A percentile compares a stretch with the other conserved stretches of the same genome.
phyloP scores from a whole-genome alignment of 2,113 vertebrate genomes.

The Psilopogon haemacephalus region DNA sequence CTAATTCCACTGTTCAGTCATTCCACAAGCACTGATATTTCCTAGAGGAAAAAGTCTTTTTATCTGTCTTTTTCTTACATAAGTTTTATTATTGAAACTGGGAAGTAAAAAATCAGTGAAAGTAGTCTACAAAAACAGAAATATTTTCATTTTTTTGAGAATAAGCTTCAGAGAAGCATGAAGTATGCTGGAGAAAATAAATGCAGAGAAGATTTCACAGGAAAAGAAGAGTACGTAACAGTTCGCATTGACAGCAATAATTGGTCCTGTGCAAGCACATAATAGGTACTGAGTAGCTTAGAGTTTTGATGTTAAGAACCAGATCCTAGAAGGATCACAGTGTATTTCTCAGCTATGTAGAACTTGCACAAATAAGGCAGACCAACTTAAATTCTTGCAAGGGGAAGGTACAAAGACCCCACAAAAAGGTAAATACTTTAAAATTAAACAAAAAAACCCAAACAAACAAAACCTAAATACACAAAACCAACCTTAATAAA shows the following conservation, averaged over 20 bases:
- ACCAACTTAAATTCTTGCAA: background rate
- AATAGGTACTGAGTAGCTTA: background rate
- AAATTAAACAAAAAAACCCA: background rate
- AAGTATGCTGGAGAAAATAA: background rate
- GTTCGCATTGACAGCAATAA: background rate
- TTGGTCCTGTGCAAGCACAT: background rate
- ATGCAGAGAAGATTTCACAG: background rate
- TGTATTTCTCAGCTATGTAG: background rate
- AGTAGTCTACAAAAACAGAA: background rate
- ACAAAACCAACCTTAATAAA: background rate
- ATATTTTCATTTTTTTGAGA: background rate
- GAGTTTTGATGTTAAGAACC: background rate
- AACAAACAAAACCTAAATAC: no score
- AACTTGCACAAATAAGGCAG: background rate
- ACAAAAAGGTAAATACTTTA: background rate
- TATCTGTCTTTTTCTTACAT: background rate
- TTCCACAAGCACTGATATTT: background rate
- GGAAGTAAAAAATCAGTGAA: constrained; percentile 15
- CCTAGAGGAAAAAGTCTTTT: background rate
- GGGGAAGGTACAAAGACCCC: background rate
- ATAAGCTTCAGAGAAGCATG: background rate
- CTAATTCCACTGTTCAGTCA: background rate
- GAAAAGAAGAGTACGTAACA: background rate
- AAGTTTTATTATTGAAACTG: background rate
- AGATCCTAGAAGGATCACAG: background rate